phyloP scores from a whole-genome alignment of 2,113 vertebrate species.

The Petroica traversi region DNA sequence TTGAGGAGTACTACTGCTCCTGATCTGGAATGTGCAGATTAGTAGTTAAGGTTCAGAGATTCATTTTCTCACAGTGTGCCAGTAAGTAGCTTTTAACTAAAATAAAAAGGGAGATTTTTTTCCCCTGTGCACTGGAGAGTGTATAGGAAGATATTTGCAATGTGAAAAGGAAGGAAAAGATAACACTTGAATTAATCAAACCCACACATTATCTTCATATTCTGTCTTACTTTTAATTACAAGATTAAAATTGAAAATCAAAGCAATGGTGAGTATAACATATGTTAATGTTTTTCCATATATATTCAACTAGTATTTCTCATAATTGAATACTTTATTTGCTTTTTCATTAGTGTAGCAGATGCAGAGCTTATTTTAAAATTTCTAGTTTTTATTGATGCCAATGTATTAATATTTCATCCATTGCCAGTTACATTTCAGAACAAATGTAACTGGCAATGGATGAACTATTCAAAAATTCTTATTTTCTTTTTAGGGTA shows the following conservation, averaged over 20 bases:
- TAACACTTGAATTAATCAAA: neutral
- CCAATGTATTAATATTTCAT: neutral
- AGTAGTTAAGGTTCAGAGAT: neutral
- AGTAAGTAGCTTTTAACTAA: neutral
- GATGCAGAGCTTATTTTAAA: neutral
- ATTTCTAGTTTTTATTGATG: neutral
- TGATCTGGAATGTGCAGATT: neutral
- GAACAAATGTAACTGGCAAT: neutral
- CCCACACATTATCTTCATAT: neutral
- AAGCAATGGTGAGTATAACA: neutral
- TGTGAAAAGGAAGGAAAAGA: neutral
- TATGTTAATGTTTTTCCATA: neutral
- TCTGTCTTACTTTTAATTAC: neutral
- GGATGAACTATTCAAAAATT: neutral
- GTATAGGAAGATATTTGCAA: neutral
- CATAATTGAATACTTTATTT: accelerated
- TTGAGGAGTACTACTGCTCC: neutral
- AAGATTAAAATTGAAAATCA: neutral
- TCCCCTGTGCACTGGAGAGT: neutral
- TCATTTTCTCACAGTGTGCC: neutral
- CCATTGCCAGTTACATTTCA: no score
- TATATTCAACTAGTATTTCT: neutral
- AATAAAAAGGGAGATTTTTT: neutral
- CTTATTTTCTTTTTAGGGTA: neutral
- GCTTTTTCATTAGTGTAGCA: neutral